Base-by-base conservation (phyloP, 2,888 invertebrate genomes). In the Cerceris rybyensis region DNA sequence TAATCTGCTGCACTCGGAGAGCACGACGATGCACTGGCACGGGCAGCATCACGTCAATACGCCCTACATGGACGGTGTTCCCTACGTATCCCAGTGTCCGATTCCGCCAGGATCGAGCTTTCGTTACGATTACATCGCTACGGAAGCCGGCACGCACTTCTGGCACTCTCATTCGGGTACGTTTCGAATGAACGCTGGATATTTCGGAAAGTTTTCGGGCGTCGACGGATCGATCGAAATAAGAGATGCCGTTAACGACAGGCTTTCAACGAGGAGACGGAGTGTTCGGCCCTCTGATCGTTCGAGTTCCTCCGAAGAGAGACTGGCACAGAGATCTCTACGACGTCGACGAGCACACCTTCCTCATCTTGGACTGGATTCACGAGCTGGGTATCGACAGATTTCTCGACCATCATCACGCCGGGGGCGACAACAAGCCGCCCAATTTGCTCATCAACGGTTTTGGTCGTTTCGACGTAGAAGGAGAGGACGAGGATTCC, bases 21-120 rank as follows among this genome's bases (percentile, higher is more conserved):
- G 96, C 28, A 97, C 97, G 0, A 96, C 96, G 0, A 95, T 98
- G 17, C 98, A 98, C 89, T 98, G 98, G 98, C 98, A 98, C 89
- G 98, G 98, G 0, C 95, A 96, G 88, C 97, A 97, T 89, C 97
- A 97, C 92, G 93, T 93, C 66, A 94, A 94, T 0, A 95, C 95
- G 0, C 97, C 97, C 0, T 97, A 96, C 89, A 97, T 97, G 97
- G 98, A 98, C 83, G 98, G 98, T 0, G 97, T 97, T 0, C 97
- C 98, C 0, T 96, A 95, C 80, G 95, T 98, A 8, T 96, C 97
- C 0, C 98, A 98, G 92, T 97, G 97, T 83, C 97, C 97, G 0
- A 96, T 98, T 67, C 93, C 93, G 6, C 96, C 97, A 0, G 96
- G 96, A 77, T 94, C 95, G 1, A 95, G 95, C 0, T 97, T 97